Evolutionary conservation across 2,797 vertebrate genomes (phyloP), one percentile per base, ranked within the genome.

Genomic region (Poeciliopsis turneri): DNA sequence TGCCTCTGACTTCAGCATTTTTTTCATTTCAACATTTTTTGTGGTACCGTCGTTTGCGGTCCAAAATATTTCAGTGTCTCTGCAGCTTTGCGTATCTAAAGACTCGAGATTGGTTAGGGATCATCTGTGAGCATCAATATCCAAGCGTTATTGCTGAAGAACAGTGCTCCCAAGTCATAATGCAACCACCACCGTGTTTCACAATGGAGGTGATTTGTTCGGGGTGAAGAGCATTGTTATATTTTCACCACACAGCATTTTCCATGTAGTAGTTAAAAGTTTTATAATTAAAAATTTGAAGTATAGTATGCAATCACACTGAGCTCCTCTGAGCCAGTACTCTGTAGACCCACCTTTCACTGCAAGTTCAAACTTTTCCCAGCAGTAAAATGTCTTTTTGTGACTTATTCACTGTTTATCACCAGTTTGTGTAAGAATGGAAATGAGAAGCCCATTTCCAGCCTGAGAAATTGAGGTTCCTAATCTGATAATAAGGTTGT

Each of bases 401-500:
- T 45, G 39, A 45, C 68, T 46, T 28, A 28, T 46, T 45, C 13
- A 16, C 25, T 45, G 45, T 70, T 45, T 46, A 46, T 70, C 6
- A 70, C 68, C 25, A 70, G 25, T 70, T 46, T 0, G 10, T 28
- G 20, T n/a, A 28, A 28, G 43, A 70, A 70, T 28, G 23, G 4
- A 43, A n/a, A 69, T 69, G 13, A n/a, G 41, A 28, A 9, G 41
- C 3, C 6, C 30, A 16, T 75, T 83, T 77, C 1, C 39, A 51
- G 82, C 33, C 61, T 55, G 15, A 71, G 51, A 78, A 80, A 23
- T 15, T 12, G 53, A 75, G 53, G 5, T 66, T 82, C 66, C 72
- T 75, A 1, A 3, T 5, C 36, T 33, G 49, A 69, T 81, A 77
- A 89, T 86, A 82, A 79, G 75, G 73, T 77, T 68, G 46, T 5